Percentiles rank a stretch among this genome's conserved stretches.
phyloP scores from a whole-genome alignment of 2,113 vertebrate genomes.

The Phasianus colchicus region DNA sequence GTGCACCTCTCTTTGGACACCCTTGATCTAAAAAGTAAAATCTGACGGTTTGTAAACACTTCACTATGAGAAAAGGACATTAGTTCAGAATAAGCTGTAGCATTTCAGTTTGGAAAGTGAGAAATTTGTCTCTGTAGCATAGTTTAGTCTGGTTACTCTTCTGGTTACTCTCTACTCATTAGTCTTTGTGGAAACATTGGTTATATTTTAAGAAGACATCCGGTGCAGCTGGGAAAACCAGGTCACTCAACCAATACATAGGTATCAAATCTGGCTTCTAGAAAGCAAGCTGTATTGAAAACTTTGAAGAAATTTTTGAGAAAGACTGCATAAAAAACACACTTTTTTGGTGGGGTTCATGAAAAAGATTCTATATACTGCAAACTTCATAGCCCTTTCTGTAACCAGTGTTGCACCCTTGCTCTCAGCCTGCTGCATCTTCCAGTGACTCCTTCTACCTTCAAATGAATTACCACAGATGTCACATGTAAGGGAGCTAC shows the following conservation, averaged over 20 bases:
- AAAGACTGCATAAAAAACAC: not conserved
- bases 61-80: not conserved
- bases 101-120: not conserved
- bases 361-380: not conserved
- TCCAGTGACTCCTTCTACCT: rapidly evolving
- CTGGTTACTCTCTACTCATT: not conserved
- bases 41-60: not conserved
- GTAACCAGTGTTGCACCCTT: rapidly evolving
- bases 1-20: not conserved
- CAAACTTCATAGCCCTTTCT: not conserved
- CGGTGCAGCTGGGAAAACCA: not conserved
- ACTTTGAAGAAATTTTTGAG: not conserved
- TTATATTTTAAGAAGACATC: not conserved
- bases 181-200: not conserved
- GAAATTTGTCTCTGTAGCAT: not conserved
- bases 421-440: not conserved
- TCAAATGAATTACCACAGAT: not conserved
- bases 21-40: not conserved
- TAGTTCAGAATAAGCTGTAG: not conserved
- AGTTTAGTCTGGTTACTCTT: not conserved
- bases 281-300: not conserved
- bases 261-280: not conserved
- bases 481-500: rapidly evolving
- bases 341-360: not conserved
- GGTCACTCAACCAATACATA: not conserved